These are phyloP conservation scores for Pluvianellus socialis DNA, from an alignment of 2,113 vertebrate species.

Conservation along the genomic window DNA sequence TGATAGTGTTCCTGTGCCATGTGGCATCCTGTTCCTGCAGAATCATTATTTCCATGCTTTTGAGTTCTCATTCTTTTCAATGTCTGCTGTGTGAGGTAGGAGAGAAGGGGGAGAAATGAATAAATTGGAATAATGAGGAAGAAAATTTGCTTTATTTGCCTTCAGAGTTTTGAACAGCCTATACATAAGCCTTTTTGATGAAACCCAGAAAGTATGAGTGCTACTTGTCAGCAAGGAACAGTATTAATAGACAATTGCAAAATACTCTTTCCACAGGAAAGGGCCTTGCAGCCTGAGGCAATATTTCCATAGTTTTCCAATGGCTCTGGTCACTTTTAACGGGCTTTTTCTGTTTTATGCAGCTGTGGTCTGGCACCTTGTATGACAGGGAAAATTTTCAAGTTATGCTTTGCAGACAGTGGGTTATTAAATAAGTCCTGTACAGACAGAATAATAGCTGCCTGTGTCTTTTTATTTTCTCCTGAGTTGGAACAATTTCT, in stretches of 20 bases:
- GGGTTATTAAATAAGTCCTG: constrained; percentile 7
- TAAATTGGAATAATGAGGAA: not conserved
- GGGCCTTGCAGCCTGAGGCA: constrained; percentile 43
- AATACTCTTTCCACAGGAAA: constrained; percentile 57
- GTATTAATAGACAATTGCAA: constrained; percentile 22
- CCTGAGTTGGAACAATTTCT: not conserved
- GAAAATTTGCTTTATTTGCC: not conserved
- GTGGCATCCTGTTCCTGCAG: not conserved
- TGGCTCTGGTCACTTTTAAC: constrained; percentile 47
- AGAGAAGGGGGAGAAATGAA: not conserved
- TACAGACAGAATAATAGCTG: constrained; percentile 31
- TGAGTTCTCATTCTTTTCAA: not conserved
- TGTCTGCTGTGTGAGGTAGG: not conserved
- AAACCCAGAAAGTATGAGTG: not conserved
- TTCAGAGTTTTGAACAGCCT: not conserved
- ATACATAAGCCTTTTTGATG: not conserved
- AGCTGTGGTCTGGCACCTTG: constrained; percentile 59
- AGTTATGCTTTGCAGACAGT: constrained; percentile 19
- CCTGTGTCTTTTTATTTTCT: not conserved
- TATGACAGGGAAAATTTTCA: not conserved
- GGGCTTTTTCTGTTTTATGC: constrained; percentile 50
- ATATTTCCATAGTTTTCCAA: constrained; percentile 58
- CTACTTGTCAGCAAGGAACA: not conserved
- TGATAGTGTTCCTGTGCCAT: not conserved
- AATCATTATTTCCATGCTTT: not conserved